Percentiles rank a stretch among this genome's conserved stretches.
Conservation (phyloP, 2,888 invertebrate genomes). For the Hyalella azteca region DNA sequence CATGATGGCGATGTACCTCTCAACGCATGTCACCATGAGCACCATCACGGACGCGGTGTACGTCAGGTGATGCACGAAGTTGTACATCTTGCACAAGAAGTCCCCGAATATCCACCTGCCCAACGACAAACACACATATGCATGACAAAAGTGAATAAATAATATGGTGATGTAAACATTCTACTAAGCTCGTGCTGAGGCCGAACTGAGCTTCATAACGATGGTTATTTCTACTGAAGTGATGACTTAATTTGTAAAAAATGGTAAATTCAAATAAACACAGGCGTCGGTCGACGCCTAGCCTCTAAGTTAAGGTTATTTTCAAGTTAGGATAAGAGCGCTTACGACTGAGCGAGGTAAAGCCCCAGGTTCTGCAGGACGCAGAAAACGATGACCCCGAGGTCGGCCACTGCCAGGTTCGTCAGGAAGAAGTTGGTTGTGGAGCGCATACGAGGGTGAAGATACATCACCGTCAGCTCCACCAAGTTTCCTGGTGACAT, state of each 20-base stretch:
- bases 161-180: too few species aligned
- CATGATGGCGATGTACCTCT: slow-evolving; percentile 84
- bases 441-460: slow-evolving; percentile 81
- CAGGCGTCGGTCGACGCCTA: too few species aligned
- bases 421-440: slow-evolving; percentile 92
- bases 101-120: slow-evolving; percentile 82
- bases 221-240: too few species aligned
- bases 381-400: slow-evolving; percentile 91
- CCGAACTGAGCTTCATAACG: too few species aligned
- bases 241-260: too few species aligned
- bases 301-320: too few species aligned
- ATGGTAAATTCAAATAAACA: too few species aligned
- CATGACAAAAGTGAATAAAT: too few species aligned
- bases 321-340: not conserved
- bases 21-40: slow-evolving; percentile 84
- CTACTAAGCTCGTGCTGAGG: too few species aligned
- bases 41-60: slow-evolving; percentile 90
- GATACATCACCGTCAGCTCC: slow-evolving; percentile 83
- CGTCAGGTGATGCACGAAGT: slow-evolving; percentile 85
- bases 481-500: slow-evolving; percentile 88
- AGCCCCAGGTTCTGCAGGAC: slow-evolving; percentile 87
- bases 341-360: slow-evolving; percentile 67
- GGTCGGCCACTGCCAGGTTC: slow-evolving; percentile 86
- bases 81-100: slow-evolving; percentile 88
- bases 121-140: too few species aligned